Percentiles rank a stretch among this genome's conserved stretches.
phyloP scores from a whole-genome alignment of 2,113 vertebrate genomes.

The Leuciscus idus region DNA sequence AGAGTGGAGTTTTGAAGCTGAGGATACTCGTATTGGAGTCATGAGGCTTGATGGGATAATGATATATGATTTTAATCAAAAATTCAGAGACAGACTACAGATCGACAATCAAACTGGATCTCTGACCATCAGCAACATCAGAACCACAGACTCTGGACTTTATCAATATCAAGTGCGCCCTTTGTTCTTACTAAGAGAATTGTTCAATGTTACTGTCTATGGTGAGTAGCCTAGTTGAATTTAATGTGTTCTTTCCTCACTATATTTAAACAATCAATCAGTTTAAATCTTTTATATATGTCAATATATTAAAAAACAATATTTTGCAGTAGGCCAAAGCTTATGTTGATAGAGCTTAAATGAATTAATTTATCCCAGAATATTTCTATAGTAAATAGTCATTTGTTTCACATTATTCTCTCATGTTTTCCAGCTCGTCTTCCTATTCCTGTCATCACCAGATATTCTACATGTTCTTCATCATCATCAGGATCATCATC shows the following conservation, averaged over 20 bases:
- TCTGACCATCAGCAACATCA: background rate
- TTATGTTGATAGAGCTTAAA: background rate
- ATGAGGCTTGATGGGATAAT: fast-evolving
- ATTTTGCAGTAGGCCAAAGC: background rate
- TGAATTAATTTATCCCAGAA: background rate
- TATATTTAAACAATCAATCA: background rate
- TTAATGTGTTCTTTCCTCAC: background rate
- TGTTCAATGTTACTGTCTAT: background rate
- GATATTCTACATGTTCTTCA: background rate
- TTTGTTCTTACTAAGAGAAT: fast-evolving
- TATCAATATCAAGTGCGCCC: background rate
- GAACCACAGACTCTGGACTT: background rate
- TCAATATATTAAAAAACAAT: background rate
- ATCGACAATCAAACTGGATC: background rate
- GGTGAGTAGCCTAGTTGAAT: background rate
- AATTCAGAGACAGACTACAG: background rate
- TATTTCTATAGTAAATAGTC: background rate
- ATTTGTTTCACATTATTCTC: background rate
- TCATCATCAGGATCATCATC: background rate
- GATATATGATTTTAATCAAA: fast-evolving
- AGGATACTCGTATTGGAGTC: fast-evolving
- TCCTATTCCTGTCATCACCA: background rate
- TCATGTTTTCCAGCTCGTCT: background rate
- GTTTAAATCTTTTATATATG: background rate
- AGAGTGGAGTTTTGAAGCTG: background rate